Percentiles rank a stretch among this genome's conserved stretches.
Evolutionary conservation across 2,797 vertebrate species (phyloP).

Genomic region (Myiothlypis coronata): DNA sequence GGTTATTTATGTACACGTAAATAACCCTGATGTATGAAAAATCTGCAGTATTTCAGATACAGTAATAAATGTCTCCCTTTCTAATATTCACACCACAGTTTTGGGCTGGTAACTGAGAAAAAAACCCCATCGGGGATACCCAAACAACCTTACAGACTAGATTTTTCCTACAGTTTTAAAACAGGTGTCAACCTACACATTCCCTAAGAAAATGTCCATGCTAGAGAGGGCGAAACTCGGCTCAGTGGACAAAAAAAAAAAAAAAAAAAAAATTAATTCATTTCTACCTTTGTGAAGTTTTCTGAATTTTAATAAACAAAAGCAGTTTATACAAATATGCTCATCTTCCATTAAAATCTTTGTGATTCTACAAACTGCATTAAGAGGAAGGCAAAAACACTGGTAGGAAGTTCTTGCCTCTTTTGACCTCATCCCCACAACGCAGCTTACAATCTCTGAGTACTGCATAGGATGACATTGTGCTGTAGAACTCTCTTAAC

Average conservation of each 20-base stretch:
- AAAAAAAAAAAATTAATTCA: too few species aligned
- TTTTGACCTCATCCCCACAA: neutral
- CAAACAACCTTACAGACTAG: neutral
- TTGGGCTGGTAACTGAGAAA: neutral
- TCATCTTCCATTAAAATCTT: neutral
- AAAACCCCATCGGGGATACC: rapidly evolving
- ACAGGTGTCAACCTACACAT: too few species aligned
- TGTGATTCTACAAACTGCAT: neutral
- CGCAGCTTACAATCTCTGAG: neutral
- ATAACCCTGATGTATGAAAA: neutral
- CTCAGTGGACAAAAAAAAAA: neutral
- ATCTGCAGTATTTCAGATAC: neutral
- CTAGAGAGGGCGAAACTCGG: neutral
- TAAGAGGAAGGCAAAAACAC: neutral
- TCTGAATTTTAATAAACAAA: neutral
- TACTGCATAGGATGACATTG: neutral
- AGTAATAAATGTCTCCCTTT: neutral
- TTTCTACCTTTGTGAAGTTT: neutral
- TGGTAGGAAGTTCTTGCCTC: neutral
- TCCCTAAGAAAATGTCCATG: neutral
- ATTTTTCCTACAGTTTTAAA: neutral
- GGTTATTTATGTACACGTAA: neutral
- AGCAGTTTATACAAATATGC: neutral
- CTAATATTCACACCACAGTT: neutral
- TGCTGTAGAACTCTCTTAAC: neutral